Percentiles rank a stretch among this genome's conserved stretches.
phyloP scores from a whole-genome alignment of 2,113 vertebrate genomes.

The Ciconia stormi region DNA sequence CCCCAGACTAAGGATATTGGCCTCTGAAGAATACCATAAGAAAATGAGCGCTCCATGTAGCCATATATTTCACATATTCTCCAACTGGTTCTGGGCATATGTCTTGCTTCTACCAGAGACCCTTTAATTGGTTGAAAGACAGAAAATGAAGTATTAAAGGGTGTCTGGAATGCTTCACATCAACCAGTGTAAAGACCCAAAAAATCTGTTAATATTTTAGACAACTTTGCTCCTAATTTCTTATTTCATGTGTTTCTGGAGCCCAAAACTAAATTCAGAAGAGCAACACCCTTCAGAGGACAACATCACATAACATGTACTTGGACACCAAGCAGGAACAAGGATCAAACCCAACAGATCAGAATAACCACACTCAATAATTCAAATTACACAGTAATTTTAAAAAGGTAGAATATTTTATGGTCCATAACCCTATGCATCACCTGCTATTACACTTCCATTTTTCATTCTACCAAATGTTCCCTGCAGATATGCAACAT shows the following conservation, averaged over 20 bases:
- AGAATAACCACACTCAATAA: neutral
- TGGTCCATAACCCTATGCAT: neutral
- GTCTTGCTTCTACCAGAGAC: neutral
- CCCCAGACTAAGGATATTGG: neutral
- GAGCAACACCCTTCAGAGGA: neutral
- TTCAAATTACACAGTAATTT: neutral
- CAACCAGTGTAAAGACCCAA: neutral
- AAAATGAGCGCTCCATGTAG: neutral
- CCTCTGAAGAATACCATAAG: neutral
- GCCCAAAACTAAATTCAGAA: neutral
- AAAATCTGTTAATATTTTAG: neutral
- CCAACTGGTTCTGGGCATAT: neutral
- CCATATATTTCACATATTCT: neutral
- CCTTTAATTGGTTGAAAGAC: neutral
- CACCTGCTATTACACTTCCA: neutral
- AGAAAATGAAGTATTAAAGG: neutral
- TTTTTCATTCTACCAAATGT: neutral
- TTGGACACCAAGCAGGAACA: neutral
- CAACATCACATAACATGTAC: neutral
- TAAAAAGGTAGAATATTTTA: neutral
- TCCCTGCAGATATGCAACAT: neutral
- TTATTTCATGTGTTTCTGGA: neutral
- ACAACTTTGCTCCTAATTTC: neutral
- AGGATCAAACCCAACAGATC: neutral
- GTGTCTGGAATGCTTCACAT: neutral